Evolutionary conservation across 2,888 invertebrate genomes (phyloP).

Genomic region (Acrocyrtus sp.): DNA sequence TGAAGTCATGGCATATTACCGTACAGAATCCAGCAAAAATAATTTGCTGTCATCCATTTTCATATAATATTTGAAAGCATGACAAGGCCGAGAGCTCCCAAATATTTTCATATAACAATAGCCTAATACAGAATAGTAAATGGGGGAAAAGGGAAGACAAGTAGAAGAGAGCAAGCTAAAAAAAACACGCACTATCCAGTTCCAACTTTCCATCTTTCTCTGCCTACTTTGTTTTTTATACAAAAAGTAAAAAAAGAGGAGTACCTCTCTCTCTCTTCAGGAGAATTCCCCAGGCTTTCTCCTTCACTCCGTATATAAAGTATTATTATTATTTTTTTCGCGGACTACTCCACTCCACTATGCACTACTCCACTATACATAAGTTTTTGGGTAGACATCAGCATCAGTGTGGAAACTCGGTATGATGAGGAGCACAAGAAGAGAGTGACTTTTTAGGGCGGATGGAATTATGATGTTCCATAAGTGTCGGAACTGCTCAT

Average conservation of each 20-base stretch:
- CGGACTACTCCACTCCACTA: too few relatives aligned
- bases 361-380: too few relatives aligned
- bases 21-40: constrained; percentile 17
- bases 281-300: constrained; percentile 44
- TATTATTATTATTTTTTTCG: too few relatives aligned
- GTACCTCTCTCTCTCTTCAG: constrained; percentile 26
- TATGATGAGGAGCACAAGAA: too few relatives aligned
- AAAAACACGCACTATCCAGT: constrained; percentile 9
- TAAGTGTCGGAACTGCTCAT: constrained; percentile 62
- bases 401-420: too few relatives aligned
- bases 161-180: too few relatives aligned
- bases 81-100: constrained; percentile 26
- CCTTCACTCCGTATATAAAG: constrained; percentile 38
- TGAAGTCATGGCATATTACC: constrained; percentile 37
- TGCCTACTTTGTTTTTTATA: constrained; percentile 6
- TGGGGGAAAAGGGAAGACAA: too few relatives aligned
- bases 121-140: constrained; percentile 30
- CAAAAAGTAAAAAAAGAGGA: constrained; percentile 30
- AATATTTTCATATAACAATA: constrained; percentile 43
- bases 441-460: constrained; percentile 51
- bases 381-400: too few relatives aligned
- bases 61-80: constrained; percentile 51
- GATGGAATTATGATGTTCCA: constrained; percentile 56
- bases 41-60: constrained; percentile 50
- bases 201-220: constrained; percentile 25